Percentiles rank a stretch among this genome's conserved stretches.
Conservation (phyloP, 2,113 vertebrate genomes). For the Tragelaphus strepsiceros region DNA sequence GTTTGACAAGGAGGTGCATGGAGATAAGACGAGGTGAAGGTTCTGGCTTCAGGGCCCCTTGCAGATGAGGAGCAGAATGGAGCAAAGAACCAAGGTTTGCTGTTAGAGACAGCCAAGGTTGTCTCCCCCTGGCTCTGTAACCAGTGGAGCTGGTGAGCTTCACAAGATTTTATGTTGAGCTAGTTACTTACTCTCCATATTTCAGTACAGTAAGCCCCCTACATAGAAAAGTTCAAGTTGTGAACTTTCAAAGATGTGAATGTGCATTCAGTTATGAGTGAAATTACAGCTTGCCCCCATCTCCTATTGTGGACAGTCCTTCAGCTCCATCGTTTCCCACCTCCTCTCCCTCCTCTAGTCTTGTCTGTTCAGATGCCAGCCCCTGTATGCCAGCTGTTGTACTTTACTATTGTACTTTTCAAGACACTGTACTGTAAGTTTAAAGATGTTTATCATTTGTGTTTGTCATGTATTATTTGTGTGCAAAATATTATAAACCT, state of each 20-base stretch:
- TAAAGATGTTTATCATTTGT: not conserved
- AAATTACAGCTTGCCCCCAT: not conserved
- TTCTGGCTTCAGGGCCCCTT: not conserved
- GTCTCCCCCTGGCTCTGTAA: not conserved
- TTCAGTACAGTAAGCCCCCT: not conserved
- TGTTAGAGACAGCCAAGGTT: rapidly evolving
- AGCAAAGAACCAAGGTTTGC: not conserved
- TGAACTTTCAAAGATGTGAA: not conserved
- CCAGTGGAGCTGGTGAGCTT: not conserved
- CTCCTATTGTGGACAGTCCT: not conserved
- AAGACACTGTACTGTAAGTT: not conserved
- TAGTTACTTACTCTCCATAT: rapidly evolving
- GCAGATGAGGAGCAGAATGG: not conserved
- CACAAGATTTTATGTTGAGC: not conserved
- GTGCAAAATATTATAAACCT: not conserved
- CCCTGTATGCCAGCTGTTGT: not conserved
- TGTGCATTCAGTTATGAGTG: not conserved
- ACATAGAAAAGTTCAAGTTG: not conserved
- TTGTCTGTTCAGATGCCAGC: not conserved
- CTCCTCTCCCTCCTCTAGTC: not conserved
- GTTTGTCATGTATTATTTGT: not conserved
- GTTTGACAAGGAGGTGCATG: not conserved
- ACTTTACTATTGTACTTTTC: not conserved
- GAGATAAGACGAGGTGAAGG: not conserved
- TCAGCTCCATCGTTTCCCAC: not conserved